Conservation (phyloP, 1,140 invertebrate genomes). For the Drosophila grimshawi region DNA sequence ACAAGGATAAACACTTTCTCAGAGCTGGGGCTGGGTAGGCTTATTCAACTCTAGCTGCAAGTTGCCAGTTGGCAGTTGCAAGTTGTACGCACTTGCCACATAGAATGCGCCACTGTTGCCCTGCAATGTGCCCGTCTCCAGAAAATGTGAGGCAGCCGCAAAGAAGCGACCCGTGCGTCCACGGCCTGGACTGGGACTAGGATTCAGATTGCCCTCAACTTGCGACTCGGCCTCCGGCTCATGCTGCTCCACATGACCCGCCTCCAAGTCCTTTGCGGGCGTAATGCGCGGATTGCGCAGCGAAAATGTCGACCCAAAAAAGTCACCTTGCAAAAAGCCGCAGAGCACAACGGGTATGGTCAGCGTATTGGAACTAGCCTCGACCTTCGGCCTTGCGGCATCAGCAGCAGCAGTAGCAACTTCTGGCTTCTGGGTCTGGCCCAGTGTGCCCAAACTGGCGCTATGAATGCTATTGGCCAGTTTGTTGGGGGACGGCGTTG, state of each 20-base stretch:
- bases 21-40: background rate
- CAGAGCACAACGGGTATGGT: conserved; percentile 80
- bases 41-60: background rate
- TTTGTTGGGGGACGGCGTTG: conserved; percentile 16
- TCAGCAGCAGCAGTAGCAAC: background rate
- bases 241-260: conserved; percentile 30
- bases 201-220: background rate
- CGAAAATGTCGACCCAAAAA: conserved; percentile 75
- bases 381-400: conserved; percentile 26
- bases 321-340: conserved; percentile 76
- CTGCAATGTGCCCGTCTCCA: conserved; percentile 66
- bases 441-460: conserved; percentile 55
- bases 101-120: conserved; percentile 16
- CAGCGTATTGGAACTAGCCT: conserved; percentile 44
- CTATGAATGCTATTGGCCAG: conserved; percentile 57
- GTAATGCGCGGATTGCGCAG: conserved; percentile 58
- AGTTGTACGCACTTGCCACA: conserved; percentile 69
- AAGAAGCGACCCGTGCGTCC: conserved; percentile 70
- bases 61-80: conserved; percentile 18
- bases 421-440: conserved; percentile 31
- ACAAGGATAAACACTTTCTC: conserved; percentile 15
- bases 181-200: conserved; percentile 40
- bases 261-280: conserved; percentile 58
- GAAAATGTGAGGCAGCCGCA: conserved; percentile 69
- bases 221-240: conserved; percentile 5